These are phyloP conservation scores for Epicauta chinensis DNA, from an alignment of 1,140 invertebrate genomes.

Conservation along the genomic window DNA sequence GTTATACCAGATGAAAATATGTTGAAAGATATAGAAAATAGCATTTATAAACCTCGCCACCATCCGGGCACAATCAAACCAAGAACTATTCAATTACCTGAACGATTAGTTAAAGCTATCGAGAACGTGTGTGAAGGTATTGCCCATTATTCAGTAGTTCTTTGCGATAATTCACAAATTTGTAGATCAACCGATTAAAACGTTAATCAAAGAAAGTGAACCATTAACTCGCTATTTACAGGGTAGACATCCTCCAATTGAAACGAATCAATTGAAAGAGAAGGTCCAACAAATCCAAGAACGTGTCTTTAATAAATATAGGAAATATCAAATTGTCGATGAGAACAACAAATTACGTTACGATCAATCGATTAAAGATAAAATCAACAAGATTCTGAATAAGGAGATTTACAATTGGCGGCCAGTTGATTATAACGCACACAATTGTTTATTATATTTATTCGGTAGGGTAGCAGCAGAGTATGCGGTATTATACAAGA, in stretches of 20 bases:
- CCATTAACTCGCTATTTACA: slow-evolving; percentile 54
- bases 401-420: slow-evolving; percentile 62
- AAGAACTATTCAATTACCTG: slow-evolving; percentile 48
- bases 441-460: slow-evolving; percentile 62
- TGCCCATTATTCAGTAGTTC: slow-evolving; percentile 5
- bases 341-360: slow-evolving; percentile 46
- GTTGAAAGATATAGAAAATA: slow-evolving; percentile 48
- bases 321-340: slow-evolving; percentile 44
- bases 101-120: slow-evolving; percentile 51
- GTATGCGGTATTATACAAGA: slow-evolving; percentile 62
- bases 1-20: slow-evolving; percentile 47
- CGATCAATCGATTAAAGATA: slow-evolving; percentile 30
- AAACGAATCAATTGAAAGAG: slow-evolving; percentile 48
- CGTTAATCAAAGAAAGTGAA: slow-evolving; percentile 46
- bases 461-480: slow-evolving; percentile 61
- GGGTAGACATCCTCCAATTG: slow-evolving; percentile 54
- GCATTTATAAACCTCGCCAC: slow-evolving; percentile 55
- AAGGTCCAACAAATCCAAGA: slow-evolving; percentile 39
- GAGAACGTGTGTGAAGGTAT: slow-evolving; percentile 47
- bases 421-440: slow-evolving; percentile 59
- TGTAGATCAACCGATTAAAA: slow-evolving; percentile 49
- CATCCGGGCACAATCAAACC: slow-evolving; percentile 59
- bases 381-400: slow-evolving; percentile 46
- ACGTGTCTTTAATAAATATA: slow-evolving; percentile 43
- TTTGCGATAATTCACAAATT: slow-evolving; percentile 16